Evolutionary conservation across 2,797 vertebrate genomes (phyloP), one percentile per base, ranked within the genome.

Genomic region (Lepus oiostolus): DNA sequence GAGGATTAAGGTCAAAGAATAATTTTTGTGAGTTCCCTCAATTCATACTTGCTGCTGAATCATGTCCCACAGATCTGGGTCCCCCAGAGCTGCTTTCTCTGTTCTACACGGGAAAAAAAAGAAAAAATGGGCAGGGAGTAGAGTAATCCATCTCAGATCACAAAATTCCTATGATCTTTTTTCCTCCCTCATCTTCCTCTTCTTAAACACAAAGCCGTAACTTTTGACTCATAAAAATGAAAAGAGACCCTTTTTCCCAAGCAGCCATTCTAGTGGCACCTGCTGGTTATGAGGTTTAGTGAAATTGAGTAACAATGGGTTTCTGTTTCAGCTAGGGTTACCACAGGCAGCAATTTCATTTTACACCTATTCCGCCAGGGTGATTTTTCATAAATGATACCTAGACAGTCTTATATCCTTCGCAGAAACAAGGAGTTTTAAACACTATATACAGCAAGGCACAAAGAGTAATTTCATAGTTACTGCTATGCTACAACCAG

Each of bases 311-410:
- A 90, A 71, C 32, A 62, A 19, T 30, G 32, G 28, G 52, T 85
- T 84, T 92, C 58, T 58, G 90, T 42, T 54, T 62, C 21, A 52
- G 65, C 35, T 70, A 62, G 8, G 82, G 24, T 19, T 42, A 52
- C 63, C 83, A 60, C 22, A 52, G 60, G 62, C 68, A 91, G 32
- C 54, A 71, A 90, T 85, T 88, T 80, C 47, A 65, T 75, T 76
- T 80, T 93, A 75, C 38, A 62, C 47, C 12, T 82, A 81, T 87
- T 93, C 91, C 47, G 94, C 76, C 42, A 91, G 90, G 79, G 50
- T 30, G 72, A 70, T 85, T 72, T 93, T 88, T 96, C 71, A 88
- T 32, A 93, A 93, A 28, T 24, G 28, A 93, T 82, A 68, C 42
- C 42, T 65, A 22, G 28, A 26, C 60, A 65, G 19, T 35, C 68